Evolutionary conservation across 2,888 invertebrate species (phyloP), one percentile per base, ranked within the genome.

Genomic region (Panorpa germanica): DNA sequence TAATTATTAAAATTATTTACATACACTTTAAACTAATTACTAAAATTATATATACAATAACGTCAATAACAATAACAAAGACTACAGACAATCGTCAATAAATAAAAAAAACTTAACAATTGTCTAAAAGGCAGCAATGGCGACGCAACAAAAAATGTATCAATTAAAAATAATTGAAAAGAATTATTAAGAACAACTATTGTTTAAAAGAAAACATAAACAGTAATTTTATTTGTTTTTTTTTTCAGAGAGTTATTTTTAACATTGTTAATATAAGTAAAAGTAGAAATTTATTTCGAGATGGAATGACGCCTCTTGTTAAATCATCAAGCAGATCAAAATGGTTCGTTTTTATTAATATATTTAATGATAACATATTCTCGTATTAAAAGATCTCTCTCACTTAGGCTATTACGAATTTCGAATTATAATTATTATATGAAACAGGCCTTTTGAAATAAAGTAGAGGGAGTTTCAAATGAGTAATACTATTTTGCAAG

Each of bases 221-320:
- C n/a, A n/a, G n/a, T n/a, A n/a, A n/a, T n/a, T n/a, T n/a, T n/a
- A 17, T 29, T n/a, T 24, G 27, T 33, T 27, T 36, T 34, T 34
- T 34, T 35, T 65, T 69, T 34, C 63, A 85, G 82, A 69, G 88
- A 39, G 91, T 95, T 3, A 77, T 98, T 43, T 91, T 98, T 56
- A 93, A 95, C 52, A 73, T 98, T 34, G 90, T 96, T 2, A 98
- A 98, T 57, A 74, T 96, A 38, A 90, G 90, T 41, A 95, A 95
- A 54, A 75, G 73, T 37, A 70, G 78, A 38, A 91, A 85, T 42
- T 60, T 95, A 26, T 95, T 82, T 48, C 74, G 82, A 39, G 70
- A 73, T 17, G 82, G 86, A 2, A 77, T 95, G 72, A 90, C 93
- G 3, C 96, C 96, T 0, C 55, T 98, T 27, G 88, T 95, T 1